Evolutionary conservation across 2,888 invertebrate genomes (phyloP).

Genomic region (Marasmarcha lunaedactyla): DNA sequence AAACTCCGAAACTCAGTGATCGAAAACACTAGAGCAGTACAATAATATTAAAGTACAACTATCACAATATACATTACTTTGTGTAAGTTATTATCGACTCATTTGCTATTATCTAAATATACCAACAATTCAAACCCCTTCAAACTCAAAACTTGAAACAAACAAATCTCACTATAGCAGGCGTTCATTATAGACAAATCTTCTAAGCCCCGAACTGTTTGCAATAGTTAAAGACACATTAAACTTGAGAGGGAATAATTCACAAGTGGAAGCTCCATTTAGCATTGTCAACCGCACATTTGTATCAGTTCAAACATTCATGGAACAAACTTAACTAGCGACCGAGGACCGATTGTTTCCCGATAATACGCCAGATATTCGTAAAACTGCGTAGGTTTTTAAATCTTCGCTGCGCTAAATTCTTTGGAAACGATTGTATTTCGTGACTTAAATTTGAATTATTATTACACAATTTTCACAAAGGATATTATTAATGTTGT

Average conservation of each 20-base stretch:
- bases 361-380: background rate
- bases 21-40: too few species aligned
- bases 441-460: too few species aligned
- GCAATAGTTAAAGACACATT: constrained; percentile 56
- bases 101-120: too few species aligned
- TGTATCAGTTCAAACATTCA: constrained; percentile 27
- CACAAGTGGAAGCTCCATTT: constrained; percentile 51
- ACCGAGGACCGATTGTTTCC: constrained; percentile 8
- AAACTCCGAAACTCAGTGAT: too few species aligned
- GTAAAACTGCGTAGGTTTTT: background rate
- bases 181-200: constrained; percentile 38
- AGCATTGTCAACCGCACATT: constrained; percentile 64
- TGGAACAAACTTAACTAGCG: constrained; percentile 4
- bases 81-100: too few species aligned
- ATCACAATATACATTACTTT: too few species aligned
- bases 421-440: constrained; percentile 1
- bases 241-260: constrained; percentile 47
- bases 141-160: too few species aligned
- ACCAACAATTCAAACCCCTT: too few species aligned
- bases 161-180: background rate
- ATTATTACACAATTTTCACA: too few species aligned
- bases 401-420: constrained; percentile 2
- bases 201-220: constrained; percentile 38
- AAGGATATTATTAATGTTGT: too few species aligned
- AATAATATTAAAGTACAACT: too few species aligned